A percentile compares a stretch with the other conserved stretches of the same genome.
Conservation (phyloP, 2,888 invertebrate species). For the Torymus texanus region DNA sequence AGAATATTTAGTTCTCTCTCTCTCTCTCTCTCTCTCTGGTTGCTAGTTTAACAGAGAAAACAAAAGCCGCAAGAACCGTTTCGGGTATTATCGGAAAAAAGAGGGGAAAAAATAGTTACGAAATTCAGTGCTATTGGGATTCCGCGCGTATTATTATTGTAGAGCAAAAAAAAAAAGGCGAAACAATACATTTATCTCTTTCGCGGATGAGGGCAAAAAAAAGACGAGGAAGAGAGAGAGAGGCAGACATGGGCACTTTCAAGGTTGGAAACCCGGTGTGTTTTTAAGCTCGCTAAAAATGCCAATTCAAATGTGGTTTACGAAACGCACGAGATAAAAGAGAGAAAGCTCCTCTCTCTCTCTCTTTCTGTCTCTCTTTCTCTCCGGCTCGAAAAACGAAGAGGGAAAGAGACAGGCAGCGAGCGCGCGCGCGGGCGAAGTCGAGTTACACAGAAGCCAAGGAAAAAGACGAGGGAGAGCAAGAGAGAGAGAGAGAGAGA, state of each 20-base stretch:
- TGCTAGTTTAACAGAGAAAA: too few species aligned
- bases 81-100: background rate
- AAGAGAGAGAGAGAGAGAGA: background rate
- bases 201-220: slow-evolving; percentile 3
- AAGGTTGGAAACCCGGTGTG: slow-evolving; percentile 39
- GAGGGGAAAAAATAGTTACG: slow-evolving; percentile 4
- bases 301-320: slow-evolving; percentile 57
- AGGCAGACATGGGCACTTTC: slow-evolving; percentile 11
- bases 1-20: too few species aligned
- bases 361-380: too few species aligned
- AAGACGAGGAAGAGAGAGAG: background rate
- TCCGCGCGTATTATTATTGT: slow-evolving; percentile 6
- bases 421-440: slow-evolving; percentile 14
- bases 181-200: slow-evolving; percentile 34
- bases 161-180: slow-evolving; percentile 48
- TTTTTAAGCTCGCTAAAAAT: slow-evolving; percentile 55
- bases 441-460: slow-evolving; percentile 34
- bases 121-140: slow-evolving; percentile 8
- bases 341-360: slow-evolving; percentile 27
- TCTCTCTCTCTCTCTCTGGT: too few species aligned
- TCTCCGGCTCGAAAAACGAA: slow-evolving; percentile 26
- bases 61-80: too few species aligned
- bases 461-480: slow-evolving; percentile 41
- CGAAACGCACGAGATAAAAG: slow-evolving; percentile 52
- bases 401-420: slow-evolving; percentile 12